phyloP scores from a whole-genome alignment of 1,140 invertebrate genomes.

The Littorina saxatilis region DNA sequence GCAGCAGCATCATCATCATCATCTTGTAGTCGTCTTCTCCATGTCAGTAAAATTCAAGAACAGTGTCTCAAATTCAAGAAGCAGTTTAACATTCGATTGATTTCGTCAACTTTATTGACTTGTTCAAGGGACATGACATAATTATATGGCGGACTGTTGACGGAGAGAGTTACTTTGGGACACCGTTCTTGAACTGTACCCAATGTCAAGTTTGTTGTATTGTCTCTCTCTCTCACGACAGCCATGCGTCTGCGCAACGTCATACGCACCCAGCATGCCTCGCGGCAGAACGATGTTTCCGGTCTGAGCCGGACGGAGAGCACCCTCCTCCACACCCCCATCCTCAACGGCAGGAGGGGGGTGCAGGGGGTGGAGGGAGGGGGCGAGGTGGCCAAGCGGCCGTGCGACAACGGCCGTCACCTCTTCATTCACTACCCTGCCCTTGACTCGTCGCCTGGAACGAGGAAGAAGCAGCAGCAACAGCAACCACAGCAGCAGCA shows the following conservation, averaged over 20 bases:
- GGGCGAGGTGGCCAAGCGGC: not conserved
- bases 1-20: too few species aligned
- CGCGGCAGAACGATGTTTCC: slow-evolving; percentile 37
- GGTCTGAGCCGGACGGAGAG: slow-evolving; percentile 34
- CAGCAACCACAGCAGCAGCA: slow-evolving; percentile 9
- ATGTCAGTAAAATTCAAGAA: too few species aligned
- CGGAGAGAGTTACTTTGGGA: too few species aligned
- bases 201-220: too few species aligned
- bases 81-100: too few species aligned
- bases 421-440: slow-evolving; percentile 33
- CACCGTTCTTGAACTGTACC: too few species aligned
- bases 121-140: too few species aligned
- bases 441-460: slow-evolving; percentile 6
- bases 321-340: slow-evolving; percentile 25
- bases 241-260: slow-evolving; percentile 38
- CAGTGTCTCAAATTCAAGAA: too few species aligned
- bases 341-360: slow-evolving; percentile 24
- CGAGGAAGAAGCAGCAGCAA: not conserved
- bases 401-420: slow-evolving; percentile 20
- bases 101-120: too few species aligned
- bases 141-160: too few species aligned
- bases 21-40: too few species aligned
- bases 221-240: slow-evolving; percentile 16
- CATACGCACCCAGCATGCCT: slow-evolving; percentile 24
- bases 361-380: not conserved